Evolutionary conservation across 2,113 vertebrate genomes (phyloP).

Genomic region (Eurypyga helias): DNA sequence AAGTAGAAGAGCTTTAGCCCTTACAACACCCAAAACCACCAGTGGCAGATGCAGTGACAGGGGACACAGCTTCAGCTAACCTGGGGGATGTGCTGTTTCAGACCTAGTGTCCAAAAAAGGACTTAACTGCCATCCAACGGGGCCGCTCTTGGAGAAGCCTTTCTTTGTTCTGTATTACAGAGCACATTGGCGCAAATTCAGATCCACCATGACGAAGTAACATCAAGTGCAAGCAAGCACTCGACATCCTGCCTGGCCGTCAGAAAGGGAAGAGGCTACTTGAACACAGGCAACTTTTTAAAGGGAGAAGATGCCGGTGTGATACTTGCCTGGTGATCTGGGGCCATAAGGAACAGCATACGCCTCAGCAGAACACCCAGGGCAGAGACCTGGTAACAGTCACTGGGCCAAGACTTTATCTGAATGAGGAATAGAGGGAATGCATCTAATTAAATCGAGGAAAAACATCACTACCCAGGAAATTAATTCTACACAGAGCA

Average conservation of each 20-base stretch:
- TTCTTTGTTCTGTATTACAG: not conserved
- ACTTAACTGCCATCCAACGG: not conserved
- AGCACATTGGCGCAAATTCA: not conserved
- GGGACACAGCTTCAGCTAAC: not conserved
- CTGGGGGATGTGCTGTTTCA: not conserved
- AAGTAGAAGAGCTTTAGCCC: not conserved
- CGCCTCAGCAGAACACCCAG: constrained; percentile 85
- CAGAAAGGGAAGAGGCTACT: not conserved
- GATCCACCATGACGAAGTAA: not conserved
- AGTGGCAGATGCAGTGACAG: not conserved
- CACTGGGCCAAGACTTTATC: constrained; percentile 78
- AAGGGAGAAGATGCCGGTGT: not conserved
- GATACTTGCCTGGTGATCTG: constrained; percentile 87
- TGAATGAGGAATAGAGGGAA: constrained; percentile 31
- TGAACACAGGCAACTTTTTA: not conserved
- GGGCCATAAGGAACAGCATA: constrained; percentile 90
- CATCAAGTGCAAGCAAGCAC: not conserved
- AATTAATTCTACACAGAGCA: not conserved
- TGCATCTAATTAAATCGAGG: not conserved
- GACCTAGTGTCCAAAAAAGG: not conserved
- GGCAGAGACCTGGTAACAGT: constrained; percentile 78
- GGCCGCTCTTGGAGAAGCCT: not conserved
- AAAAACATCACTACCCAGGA: not conserved
- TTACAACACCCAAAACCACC: not conserved
- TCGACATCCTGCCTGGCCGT: not conserved